Evolutionary conservation across 2,113 vertebrate genomes (phyloP).

Genomic region (Tragulus kanchil): DNA sequence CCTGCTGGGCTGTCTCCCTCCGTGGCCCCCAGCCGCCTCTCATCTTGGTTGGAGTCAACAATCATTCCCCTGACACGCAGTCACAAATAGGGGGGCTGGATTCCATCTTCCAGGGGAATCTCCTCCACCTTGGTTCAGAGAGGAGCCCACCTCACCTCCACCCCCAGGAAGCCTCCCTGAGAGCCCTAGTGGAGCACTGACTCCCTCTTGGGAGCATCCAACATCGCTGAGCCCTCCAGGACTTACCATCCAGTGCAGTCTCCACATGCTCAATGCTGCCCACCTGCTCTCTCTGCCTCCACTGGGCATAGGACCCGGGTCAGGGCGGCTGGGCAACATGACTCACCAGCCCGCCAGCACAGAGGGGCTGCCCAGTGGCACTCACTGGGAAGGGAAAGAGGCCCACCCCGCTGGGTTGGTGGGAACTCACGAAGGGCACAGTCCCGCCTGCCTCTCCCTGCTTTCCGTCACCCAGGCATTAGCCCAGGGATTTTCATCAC

Average conservation of each 20-base stretch:
- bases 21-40: background rate
- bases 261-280: background rate
- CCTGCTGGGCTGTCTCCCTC: background rate
- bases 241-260: background rate
- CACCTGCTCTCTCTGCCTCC: background rate
- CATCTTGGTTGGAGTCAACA: background rate
- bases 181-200: background rate
- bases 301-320: background rate
- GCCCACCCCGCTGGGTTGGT: background rate
- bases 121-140: background rate
- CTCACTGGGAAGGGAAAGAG: background rate
- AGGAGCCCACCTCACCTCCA: background rate
- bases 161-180: background rate
- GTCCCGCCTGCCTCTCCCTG: background rate
- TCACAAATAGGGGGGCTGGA: background rate
- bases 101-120: background rate
- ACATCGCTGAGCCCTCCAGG: too few relatives aligned
- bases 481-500: background rate
- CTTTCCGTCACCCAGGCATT: background rate
- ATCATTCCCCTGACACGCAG: background rate
- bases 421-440: background rate
- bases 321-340: background rate
- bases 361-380: background rate
- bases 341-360: background rate
- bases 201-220: background rate